A percentile compares a stretch with the other conserved stretches of the same genome.
phyloP scores from a whole-genome alignment of 2,797 vertebrate species.

The Chaetophractus vellerosus region DNA sequence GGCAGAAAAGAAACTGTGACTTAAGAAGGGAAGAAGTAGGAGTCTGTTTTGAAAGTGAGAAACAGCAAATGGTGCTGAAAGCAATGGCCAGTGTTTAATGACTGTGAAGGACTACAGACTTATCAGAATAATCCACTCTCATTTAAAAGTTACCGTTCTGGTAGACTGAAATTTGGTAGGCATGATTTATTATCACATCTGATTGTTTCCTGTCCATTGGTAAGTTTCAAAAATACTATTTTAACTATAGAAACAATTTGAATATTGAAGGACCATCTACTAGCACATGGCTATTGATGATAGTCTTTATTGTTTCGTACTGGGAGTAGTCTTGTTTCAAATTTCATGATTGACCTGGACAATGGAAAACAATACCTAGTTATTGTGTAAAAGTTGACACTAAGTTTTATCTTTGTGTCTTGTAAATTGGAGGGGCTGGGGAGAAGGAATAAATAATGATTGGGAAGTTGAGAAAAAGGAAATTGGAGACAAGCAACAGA shows the following conservation, averaged over 20 bases:
- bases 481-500: background rate
- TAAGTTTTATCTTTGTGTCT: background rate
- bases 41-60: background rate
- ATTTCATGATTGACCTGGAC: background rate
- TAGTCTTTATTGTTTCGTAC: background rate
- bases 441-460: background rate
- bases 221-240: background rate
- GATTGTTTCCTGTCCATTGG: background rate
- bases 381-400: background rate
- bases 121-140: background rate
- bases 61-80: background rate
- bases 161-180: background rate
- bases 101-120: background rate
- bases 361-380: background rate
- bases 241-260: background rate
- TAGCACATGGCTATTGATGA: background rate
- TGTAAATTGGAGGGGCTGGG: background rate
- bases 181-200: slow-evolving; percentile 1
- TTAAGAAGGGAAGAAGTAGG: background rate
- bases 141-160: background rate
- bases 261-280: background rate
- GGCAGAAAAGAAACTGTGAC: background rate
- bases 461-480: background rate
- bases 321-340: background rate
- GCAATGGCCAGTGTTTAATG: no score